phyloP scores from a whole-genome alignment of 2,113 vertebrate species.

The Scomber scombrus region DNA sequence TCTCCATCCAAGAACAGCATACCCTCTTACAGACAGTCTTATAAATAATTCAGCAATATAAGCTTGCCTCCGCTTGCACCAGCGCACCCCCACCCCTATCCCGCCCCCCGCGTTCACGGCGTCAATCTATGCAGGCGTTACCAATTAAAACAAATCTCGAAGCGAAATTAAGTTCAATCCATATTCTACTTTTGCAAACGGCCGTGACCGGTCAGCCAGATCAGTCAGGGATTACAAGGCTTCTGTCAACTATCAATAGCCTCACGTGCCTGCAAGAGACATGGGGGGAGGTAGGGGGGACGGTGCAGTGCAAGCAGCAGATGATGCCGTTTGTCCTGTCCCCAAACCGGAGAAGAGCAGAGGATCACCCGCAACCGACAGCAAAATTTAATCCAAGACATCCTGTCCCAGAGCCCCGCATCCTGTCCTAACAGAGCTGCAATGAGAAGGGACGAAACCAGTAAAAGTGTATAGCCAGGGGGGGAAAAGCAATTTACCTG shows the following conservation, averaged over 20 bases:
- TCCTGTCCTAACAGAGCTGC: neutral
- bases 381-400: conserved; percentile 22
- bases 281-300: neutral
- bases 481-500: conserved; percentile 71
- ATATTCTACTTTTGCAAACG: conserved; percentile 67
- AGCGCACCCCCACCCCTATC: neutral
- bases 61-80: conserved; percentile 71
- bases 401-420: conserved; percentile 23
- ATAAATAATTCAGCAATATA: conserved; percentile 84
- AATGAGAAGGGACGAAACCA: neutral
- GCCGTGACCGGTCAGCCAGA: conserved; percentile 50
- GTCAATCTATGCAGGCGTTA: conserved; percentile 53
- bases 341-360: conserved; percentile 45
- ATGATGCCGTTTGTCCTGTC: conserved; percentile 73
- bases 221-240: conserved; percentile 72
- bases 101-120: conserved; percentile 8
- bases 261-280: conserved; percentile 52
- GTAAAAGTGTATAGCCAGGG: conserved; percentile 15
- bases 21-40: conserved; percentile 71
- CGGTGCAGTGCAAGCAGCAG: conserved; percentile 56
- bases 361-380: neutral
- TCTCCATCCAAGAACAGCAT: conserved; percentile 59
- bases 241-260: conserved; percentile 82
- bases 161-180: conserved; percentile 78
- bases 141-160: conserved; percentile 69